Conservation (phyloP, 2,113 vertebrate species). For the Tursiops truncatus region DNA sequence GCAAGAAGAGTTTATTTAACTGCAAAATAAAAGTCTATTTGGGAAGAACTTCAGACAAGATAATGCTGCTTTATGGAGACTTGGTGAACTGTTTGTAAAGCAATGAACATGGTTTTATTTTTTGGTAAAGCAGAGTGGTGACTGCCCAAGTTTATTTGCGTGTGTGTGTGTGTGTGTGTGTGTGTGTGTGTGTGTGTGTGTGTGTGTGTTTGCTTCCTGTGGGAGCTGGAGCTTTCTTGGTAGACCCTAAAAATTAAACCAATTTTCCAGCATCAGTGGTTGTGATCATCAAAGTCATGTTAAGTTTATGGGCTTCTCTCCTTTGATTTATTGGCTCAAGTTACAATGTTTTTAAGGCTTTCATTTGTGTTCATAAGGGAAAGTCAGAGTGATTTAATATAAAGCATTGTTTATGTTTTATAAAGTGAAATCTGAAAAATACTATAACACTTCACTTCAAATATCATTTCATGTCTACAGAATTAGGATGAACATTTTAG, state of each 20-base stretch:
- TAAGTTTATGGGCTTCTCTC: not conserved
- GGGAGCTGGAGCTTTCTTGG: not conserved
- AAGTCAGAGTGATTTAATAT: not conserved
- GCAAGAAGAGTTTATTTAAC: not conserved
- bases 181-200: not conserved
- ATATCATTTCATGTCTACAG: not conserved
- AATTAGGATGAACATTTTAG: not conserved
- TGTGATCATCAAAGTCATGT: not conserved
- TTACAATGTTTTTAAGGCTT: not conserved
- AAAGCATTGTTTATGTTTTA: not conserved
- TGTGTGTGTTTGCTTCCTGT: not conserved
- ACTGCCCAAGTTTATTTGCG: not conserved
- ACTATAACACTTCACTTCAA: not conserved
- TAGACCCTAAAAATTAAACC: not conserved
- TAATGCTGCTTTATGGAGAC: not conserved
- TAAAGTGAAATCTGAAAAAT: not conserved
- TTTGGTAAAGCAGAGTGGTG: not conserved
- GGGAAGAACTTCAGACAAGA: not conserved
- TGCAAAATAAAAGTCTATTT: not conserved
- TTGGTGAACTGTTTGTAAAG: not conserved
- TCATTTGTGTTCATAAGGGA: not conserved
- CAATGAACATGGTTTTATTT: not conserved
- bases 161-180: too few species aligned
- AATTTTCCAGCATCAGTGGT: not conserved
- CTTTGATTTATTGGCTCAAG: not conserved